Evolutionary conservation across 2,888 invertebrate species (phyloP).

Genomic region (Andrena haemorrhoa): DNA sequence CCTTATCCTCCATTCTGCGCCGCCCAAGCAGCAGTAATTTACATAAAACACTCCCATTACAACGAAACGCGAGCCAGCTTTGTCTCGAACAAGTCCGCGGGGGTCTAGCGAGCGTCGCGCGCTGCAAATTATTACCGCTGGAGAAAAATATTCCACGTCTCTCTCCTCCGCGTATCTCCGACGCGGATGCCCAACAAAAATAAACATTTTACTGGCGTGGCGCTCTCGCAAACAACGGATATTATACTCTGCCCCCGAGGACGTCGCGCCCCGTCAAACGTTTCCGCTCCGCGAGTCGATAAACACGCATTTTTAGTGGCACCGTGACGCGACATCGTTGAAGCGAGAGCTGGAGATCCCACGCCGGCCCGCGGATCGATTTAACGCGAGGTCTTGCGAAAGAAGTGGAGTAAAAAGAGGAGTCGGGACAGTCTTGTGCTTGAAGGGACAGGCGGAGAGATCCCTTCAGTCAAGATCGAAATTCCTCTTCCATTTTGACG

Average conservation of each 20-base stretch:
- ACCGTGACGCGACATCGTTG: conserved; percentile 14
- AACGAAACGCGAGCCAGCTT: conserved; percentile 4
- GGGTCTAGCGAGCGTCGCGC: neutral
- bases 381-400: conserved; percentile 3
- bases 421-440: neutral
- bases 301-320: conserved; percentile 50
- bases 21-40: neutral
- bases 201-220: conserved; percentile 41
- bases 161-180: conserved; percentile 6
- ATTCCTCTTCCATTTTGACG: conserved; percentile 45
- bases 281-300: conserved; percentile 48
- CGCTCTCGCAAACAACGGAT: conserved; percentile 32
- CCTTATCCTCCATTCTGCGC: neutral
- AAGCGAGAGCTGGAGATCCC: conserved; percentile 28
- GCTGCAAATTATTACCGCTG: conserved; percentile 30
- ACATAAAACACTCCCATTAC: neutral
- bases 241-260: conserved; percentile 17
- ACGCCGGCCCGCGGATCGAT: neutral
- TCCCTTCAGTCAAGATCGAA: conserved; percentile 17
- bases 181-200: neutral
- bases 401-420: neutral
- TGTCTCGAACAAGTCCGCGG: conserved; percentile 7
- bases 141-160: conserved; percentile 36
- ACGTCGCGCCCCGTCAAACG: conserved; percentile 26
- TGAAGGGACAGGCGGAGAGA: conserved; percentile 8